Base-by-base conservation (phyloP, 2,797 vertebrate genomes). In the Acanthopagrus latus region DNA sequence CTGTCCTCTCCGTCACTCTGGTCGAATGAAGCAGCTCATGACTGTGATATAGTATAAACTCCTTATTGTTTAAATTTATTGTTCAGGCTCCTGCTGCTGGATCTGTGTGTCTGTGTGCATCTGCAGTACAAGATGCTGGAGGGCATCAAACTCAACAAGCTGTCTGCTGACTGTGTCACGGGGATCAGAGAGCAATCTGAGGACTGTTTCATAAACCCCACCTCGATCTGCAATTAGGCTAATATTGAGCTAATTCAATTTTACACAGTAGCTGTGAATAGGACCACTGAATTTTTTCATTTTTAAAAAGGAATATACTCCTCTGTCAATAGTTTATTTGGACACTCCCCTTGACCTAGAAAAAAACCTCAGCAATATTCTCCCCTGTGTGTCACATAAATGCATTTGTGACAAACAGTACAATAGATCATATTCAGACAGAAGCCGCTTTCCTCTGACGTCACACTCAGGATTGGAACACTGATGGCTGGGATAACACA, bases 161-260 rank as follows among this genome's bases (percentile, higher is more conserved):
- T n/a, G 64, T 88, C 89, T 91, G 85, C 79, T 88, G 89, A 88
- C 82, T 65, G 59, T 70, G 75, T 91, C 90, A 92, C 48, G 85
- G 80, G 88, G 80, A 47, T 78, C 25, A 38, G 56, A 57, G 47
- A 41, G 51, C 72, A 77, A 20, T 50, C 64, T 10, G 50, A 50
- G 47, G 46, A 25, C 52, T 59, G 33, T 25, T 63, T 20, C 56
- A 38, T 78, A 55, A 65, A 77, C 21, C 29, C 25, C 27, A 38
- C 1, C 44, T 21, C 14, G 1, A 3, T n/a, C 16, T 38, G 33
- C 7, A 33, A 56, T 41, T 4, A 18, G 9, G 12, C 11, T 23
- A 20, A 16, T 43, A 47, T 38, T 16, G 5, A 63, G n/a, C 3
- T 7, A 47, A 18, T 52, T 41, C n/a, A 14, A 5, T 18, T 44